A percentile compares a stretch with the other conserved stretches of the same genome.
phyloP scores from a whole-genome alignment of 2,797 vertebrate species.

The Gallinago nigripennis region DNA sequence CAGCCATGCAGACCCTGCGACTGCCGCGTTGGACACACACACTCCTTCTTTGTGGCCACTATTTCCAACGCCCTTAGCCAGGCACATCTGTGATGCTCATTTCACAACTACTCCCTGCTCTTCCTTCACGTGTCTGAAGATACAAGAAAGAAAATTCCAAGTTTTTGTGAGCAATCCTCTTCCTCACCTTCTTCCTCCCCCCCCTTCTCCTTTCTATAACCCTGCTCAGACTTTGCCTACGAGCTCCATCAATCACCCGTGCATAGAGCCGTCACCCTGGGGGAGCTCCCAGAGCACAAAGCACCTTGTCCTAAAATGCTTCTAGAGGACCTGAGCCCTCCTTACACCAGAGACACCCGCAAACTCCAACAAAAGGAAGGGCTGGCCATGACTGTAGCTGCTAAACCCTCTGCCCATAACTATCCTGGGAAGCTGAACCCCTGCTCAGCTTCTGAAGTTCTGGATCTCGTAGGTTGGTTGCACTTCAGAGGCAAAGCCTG shows the following conservation, averaged over 20 bases:
- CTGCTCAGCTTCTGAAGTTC: not conserved
- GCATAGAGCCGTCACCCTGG: accelerated
- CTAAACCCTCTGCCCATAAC: not conserved
- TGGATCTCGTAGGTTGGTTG: accelerated
- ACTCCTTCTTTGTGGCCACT: not conserved
- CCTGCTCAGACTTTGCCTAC: not conserved
- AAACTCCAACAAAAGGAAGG: no score
- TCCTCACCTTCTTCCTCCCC: not conserved
- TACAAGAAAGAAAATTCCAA: not conserved
- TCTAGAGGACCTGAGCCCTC: accelerated
- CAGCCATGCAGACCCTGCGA: accelerated
- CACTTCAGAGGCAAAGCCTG: not conserved
- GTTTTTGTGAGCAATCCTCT: accelerated
- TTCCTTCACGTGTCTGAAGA: not conserved
- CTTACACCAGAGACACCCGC: accelerated
- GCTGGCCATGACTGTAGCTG: accelerated
- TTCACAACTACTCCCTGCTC: not conserved
- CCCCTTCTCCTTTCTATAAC: accelerated
- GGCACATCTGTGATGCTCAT: not conserved
- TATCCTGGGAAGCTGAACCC: accelerated
- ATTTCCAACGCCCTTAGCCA: not conserved
- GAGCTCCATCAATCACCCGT: accelerated
- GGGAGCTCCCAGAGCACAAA: not conserved
- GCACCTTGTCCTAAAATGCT: accelerated
- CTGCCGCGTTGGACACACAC: accelerated